A percentile compares a stretch with the other conserved stretches of the same genome.
phyloP scores from a whole-genome alignment of 2,797 vertebrate species.

The Falco rusticolus region DNA sequence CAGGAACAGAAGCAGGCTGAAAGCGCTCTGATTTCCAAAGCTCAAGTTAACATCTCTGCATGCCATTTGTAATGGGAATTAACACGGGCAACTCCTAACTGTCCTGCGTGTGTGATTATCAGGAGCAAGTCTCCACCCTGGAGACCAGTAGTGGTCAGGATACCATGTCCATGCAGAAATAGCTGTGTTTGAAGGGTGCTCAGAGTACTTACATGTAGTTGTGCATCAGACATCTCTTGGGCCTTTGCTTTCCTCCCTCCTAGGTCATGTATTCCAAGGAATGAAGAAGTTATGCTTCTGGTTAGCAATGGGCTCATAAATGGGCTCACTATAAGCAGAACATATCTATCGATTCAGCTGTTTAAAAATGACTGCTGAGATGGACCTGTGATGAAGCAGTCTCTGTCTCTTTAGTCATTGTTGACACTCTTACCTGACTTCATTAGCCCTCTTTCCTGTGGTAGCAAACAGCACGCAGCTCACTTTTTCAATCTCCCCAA shows the following conservation, averaged over 20 bases:
- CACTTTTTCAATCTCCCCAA: background rate
- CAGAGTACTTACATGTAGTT: rapidly evolving
- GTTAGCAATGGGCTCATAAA: background rate
- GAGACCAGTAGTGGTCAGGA: background rate
- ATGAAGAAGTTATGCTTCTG: background rate
- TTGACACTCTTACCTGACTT: background rate
- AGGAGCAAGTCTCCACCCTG: background rate
- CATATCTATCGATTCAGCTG: background rate
- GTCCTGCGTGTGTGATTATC: background rate
- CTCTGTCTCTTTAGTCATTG: background rate
- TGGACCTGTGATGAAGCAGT: background rate
- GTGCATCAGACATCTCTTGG: background rate
- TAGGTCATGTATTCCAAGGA: background rate
- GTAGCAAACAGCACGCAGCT: background rate
- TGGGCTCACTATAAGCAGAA: background rate
- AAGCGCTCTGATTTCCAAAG: background rate
- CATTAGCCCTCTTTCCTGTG: background rate
- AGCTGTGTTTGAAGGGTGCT: background rate
- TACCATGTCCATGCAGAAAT: background rate
- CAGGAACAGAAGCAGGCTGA: background rate
- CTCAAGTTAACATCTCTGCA: background rate
- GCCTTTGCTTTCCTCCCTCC: background rate
- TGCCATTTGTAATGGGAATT: background rate
- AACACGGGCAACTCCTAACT: background rate
- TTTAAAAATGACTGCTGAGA: background rate